These are phyloP conservation scores for Clanis bilineata DNA, from an alignment of 2,888 invertebrate species.

Conservation along the genomic window DNA sequence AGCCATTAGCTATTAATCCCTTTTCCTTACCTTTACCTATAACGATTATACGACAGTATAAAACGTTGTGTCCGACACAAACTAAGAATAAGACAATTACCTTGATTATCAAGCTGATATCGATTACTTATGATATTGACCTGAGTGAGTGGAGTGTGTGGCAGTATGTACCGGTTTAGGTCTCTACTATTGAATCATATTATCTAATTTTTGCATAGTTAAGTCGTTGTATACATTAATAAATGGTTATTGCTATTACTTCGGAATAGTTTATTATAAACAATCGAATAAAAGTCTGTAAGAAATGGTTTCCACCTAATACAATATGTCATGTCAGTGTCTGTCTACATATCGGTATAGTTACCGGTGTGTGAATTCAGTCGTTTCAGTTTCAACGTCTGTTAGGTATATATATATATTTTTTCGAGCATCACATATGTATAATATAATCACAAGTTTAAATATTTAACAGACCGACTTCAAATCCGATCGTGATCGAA, in stretches of 20 bases:
- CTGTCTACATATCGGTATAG: no score
- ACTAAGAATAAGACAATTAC: slow-evolving; percentile 8
- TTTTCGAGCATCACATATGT: no score
- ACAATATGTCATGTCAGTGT: no score
- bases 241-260: neutral
- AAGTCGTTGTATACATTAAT: neutral
- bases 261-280: neutral
- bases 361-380: no score
- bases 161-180: neutral
- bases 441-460: no score
- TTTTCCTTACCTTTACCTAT: no score
- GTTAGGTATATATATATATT: no score
- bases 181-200: neutral
- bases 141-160: neutral
- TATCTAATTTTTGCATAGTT: neutral
- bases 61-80: neutral
- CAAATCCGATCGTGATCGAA: no score
- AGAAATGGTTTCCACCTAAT: neutral
- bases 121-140: slow-evolving; percentile 9
- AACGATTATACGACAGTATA: no score
- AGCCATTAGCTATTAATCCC: no score
- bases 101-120: slow-evolving; percentile 3
- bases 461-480: no score
- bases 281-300: neutral
- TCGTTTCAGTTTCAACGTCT: no score